Base-by-base conservation (phyloP, 2,888 invertebrate species). In the Rapana venosa region DNA sequence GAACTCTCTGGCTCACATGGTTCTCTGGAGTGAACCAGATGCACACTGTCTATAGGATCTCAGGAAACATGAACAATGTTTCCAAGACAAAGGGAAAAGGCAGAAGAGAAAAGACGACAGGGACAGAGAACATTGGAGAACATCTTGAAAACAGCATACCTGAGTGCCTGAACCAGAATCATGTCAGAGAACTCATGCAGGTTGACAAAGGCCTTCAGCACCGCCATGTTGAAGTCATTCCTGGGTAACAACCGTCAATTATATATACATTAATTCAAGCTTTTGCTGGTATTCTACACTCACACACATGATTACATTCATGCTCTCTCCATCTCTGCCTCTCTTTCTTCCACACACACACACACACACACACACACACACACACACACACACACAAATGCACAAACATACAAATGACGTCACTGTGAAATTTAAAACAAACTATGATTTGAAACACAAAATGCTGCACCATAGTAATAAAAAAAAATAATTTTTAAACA, bases 151-250 rank as follows among this genome's bases (percentile, higher is more conserved):
- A 2, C 66, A 66, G 13, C 96, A 96, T 95, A 98, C 98, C 98
- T 97, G 95, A 99, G 97, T 86, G 99, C 99, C 97, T 99, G 99
- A 91, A 99, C 99, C 93, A 99, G 97, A 96, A 99, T 99, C 95
- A 99, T 97, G 97, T 99, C 99, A 91, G 98, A 98, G 96, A 99
- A 99, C 96, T 99, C 99, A 96, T 99, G 99, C 81, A 99, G 97
- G 95, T 98, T 98, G 90, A 99, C 99, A 97, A 99, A 99, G 8
- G 98, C 98, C 94, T 98, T 97, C 70, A 99, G 97, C 87, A 99
- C 99, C 94, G 98, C 97, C 96, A 99, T 98, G 96, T 99, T 99
- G 97, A 99, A 99, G 95, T 99, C 99, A 96, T 98, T 98, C 87
- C 87, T 87, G 74, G n/a, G 20, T 8, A 32, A 61, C 22, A 74